A percentile compares a stretch with the other conserved stretches of the same genome.
Evolutionary conservation across 2,113 vertebrate genomes (phyloP).

Genomic region (Holacanthus passer): DNA sequence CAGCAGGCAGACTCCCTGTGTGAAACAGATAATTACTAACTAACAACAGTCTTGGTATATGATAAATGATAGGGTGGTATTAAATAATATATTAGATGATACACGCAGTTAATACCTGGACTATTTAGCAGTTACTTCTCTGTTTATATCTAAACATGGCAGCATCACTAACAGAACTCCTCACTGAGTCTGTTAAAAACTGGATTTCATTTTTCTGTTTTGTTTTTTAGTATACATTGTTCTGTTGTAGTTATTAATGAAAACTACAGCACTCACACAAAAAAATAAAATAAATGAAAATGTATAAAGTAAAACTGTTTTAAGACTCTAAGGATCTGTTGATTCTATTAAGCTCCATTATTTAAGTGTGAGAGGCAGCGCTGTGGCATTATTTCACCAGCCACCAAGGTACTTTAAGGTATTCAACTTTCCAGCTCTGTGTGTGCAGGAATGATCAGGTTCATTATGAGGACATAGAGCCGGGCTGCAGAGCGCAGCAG

Average conservation of each 20-base stretch:
- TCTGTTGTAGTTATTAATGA: background rate
- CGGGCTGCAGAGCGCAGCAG: conserved; percentile 52
- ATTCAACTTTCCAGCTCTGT: conserved; percentile 12
- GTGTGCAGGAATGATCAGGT: conserved; percentile 42
- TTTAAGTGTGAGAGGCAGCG: background rate
- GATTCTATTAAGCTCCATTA: background rate
- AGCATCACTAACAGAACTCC: no score
- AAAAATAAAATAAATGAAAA: background rate
- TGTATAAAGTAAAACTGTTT: background rate
- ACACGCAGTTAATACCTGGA: no score
- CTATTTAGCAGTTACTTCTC: no score
- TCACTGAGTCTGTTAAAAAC: no score
- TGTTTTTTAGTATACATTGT: no score
- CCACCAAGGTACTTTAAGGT: background rate
- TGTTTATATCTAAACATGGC: no score
- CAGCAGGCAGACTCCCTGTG: no score
- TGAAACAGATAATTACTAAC: no score
- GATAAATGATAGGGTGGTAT: no score
- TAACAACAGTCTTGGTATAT: no score
- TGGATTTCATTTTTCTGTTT: no score
- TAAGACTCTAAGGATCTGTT: background rate
- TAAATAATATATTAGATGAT: no score
- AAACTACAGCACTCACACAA: background rate
- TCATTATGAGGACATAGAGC: conserved; percentile 60
- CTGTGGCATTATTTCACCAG: background rate